These are phyloP conservation scores for Balaenoptera acutorostrata DNA, from an alignment of 2,113 vertebrate species.

Conservation along the genomic window DNA sequence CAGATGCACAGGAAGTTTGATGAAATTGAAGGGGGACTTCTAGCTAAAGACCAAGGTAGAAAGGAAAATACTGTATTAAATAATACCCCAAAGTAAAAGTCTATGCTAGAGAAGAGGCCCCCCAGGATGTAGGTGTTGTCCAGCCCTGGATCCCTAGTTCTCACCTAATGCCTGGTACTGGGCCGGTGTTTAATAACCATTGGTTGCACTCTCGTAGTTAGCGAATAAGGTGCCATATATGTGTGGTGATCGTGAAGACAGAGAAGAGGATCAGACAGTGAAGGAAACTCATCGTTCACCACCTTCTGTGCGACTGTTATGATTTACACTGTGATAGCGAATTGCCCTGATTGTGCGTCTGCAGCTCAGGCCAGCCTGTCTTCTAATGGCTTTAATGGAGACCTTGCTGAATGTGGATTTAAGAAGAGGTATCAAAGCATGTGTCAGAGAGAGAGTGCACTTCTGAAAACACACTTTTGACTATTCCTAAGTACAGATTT, in stretches of 20 bases:
- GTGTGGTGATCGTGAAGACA: accelerated
- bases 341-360: background rate
- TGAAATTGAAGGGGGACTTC: background rate
- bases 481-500: background rate
- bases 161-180: background rate
- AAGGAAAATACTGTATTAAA: background rate
- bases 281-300: background rate
- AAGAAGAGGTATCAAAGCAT: background rate
- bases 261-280: background rate
- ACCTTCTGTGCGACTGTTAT: background rate
- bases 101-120: background rate
- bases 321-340: background rate
- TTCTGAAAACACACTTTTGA: background rate
- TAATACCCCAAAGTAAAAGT: background rate
- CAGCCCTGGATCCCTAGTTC: background rate
- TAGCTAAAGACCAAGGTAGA: background rate
- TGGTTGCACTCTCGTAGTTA: background rate
- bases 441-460: background rate
- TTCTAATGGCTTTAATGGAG: background rate
- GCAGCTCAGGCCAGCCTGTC: background rate
- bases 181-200: background rate
- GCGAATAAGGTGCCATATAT: background rate
- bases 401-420: background rate
- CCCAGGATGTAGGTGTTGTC: background rate
- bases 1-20: background rate